These are phyloP conservation scores for Pyrrhia umbra DNA, from an alignment of 2,888 invertebrate species.

Conservation along the genomic window DNA sequence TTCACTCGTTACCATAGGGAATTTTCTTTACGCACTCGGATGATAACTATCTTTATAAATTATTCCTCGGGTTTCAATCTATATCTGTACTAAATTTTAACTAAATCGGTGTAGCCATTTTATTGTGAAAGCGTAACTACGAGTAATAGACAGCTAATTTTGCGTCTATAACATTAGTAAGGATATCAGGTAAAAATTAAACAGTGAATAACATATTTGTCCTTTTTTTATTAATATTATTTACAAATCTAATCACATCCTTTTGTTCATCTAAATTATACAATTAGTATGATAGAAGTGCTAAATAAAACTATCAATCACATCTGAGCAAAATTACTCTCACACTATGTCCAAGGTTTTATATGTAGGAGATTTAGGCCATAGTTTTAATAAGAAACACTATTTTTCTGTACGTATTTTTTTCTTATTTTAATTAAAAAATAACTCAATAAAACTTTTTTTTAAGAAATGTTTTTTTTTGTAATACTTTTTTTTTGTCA, in stretches of 20 bases:
- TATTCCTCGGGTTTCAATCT: too few relatives aligned
- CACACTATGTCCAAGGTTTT: conserved; percentile 58
- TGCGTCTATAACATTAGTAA: too few relatives aligned
- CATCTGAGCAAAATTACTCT: conserved; percentile 55
- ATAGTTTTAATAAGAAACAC: conserved; percentile 14
- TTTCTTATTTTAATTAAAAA: conserved; percentile 3
- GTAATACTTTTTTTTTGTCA: background rate
- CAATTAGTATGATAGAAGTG: conserved; percentile 73
- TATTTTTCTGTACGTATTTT: background rate
- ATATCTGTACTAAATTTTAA: too few relatives aligned
- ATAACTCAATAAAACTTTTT: background rate
- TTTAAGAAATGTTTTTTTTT: background rate
- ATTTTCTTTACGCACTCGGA: too few relatives aligned
- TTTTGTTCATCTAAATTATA: conserved; percentile 83
- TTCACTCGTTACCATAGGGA: too few relatives aligned
- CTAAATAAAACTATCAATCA: conserved; percentile 74
- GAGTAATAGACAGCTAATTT: too few relatives aligned
- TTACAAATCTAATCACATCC: conserved; percentile 90
- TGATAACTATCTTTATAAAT: too few relatives aligned
- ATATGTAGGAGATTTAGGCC: conserved; percentile 34
- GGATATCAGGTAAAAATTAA: conserved; percentile 19
- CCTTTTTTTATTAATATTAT: conserved; percentile 85
- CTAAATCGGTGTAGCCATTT: too few relatives aligned
- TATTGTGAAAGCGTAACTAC: too few relatives aligned
- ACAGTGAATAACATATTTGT: conserved; percentile 63